Base-by-base conservation (phyloP, 92 coral and sea anemone species). In the Chrysogorgia sp. region DNA sequence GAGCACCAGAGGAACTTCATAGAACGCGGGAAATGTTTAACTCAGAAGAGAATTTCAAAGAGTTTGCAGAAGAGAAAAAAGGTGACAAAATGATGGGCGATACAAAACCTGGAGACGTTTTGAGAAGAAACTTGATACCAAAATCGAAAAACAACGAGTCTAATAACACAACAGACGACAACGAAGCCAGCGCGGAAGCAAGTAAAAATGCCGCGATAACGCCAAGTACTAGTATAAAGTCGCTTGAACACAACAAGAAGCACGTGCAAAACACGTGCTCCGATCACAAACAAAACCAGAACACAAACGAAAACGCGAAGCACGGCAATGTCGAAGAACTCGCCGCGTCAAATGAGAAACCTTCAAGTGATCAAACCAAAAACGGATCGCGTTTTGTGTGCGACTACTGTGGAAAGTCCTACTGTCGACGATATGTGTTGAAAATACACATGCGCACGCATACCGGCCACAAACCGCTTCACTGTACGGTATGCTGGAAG, bases 371-470 rank as follows among this genome's bases (percentile, higher is more conserved):
- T 19, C 76, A 69, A 32, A 5, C 65, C 19, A 52, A 40, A 56
- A 52, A 34, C 34, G 79, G 79, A 10, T 72, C 79, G 19, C 47
- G 99, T 7, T 96, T 96, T 68, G 88, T 87, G 41, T 96, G 99
- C 63, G 92, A 96, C n/a, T 96, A 82, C 53, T 96, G 99, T 61
- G 99, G 99, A 8, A 96, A 96, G 40, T 96, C 90, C n/a, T 96
- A 96, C 77, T 96, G 99, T 71, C 58, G 99, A 37, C 92, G 92
- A 45, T 96, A 96, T 67, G 99, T 96, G 37, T 63, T 96, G 80
- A 96, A 96, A 77, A 96, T 96, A 33, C 99, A 96, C 86, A 96
- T 91, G 99, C 83, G 99, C 62, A 96, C 99, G 75, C 99, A 96
- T 75, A 96, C 99, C 0, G 99, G 99, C 17, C 90, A 91, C 88